Percentiles rank a stretch among this genome's conserved stretches.
Evolutionary conservation across 2,797 vertebrate species (phyloP).

Genomic region (Lacerta viridis): DNA sequence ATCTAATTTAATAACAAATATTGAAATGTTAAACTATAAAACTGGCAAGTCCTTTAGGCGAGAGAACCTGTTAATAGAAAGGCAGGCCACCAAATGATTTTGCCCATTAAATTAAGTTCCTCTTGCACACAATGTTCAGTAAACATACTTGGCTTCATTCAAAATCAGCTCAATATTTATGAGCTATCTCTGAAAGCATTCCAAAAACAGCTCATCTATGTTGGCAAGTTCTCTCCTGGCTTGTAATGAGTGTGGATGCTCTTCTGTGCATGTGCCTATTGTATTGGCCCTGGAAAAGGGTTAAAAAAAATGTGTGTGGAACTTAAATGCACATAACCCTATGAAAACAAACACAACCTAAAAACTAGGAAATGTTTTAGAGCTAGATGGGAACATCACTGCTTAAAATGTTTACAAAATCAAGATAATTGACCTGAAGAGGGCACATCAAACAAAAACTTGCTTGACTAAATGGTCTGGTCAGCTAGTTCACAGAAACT

Average conservation of each 20-base stretch:
- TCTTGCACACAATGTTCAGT: not conserved
- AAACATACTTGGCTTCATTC: not conserved
- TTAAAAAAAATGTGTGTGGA: not conserved
- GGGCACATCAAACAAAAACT: not conserved
- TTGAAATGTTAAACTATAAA: not conserved
- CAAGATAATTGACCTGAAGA: not conserved
- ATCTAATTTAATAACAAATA: not conserved
- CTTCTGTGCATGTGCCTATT: not conserved
- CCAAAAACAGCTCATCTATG: not conserved
- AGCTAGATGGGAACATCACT: not conserved
- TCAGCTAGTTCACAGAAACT: not conserved
- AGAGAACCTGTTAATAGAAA: not conserved
- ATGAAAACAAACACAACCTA: not conserved
- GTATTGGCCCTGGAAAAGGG: not conserved
- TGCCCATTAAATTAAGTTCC: constrained; percentile 3
- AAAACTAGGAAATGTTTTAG: not conserved
- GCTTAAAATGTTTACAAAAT: constrained; percentile 12
- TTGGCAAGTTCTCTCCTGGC: not conserved
- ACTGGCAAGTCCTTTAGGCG: not conserved
- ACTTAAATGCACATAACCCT: not conserved
- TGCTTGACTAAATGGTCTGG: not conserved
- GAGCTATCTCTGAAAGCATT: constrained; percentile 10
- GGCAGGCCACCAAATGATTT: constrained; percentile 4
- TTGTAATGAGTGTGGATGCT: not conserved
- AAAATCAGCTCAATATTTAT: constrained; percentile 4